phyloP scores from a whole-genome alignment of 2,113 vertebrate genomes.

The Dipodomys spectabilis region DNA sequence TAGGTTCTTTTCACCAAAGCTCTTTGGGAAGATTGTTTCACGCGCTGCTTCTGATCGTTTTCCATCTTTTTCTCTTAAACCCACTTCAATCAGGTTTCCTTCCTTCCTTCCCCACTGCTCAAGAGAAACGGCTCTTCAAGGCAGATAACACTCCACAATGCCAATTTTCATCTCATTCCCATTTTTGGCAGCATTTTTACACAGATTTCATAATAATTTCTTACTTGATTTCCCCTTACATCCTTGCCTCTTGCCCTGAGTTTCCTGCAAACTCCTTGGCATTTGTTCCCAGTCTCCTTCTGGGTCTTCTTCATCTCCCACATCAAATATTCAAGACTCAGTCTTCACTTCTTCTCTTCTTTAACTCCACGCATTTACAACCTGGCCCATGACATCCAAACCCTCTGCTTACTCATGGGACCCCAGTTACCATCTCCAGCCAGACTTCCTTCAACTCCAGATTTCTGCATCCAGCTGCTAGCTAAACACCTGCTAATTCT shows the following conservation, averaged over 20 bases:
- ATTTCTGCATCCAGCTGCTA: background rate
- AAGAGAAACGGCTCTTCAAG: background rate
- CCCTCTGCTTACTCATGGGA: background rate
- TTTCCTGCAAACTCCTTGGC: background rate
- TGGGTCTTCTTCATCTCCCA: background rate
- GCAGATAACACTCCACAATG: background rate
- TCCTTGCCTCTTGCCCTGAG: background rate
- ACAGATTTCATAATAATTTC: too few relatives aligned
- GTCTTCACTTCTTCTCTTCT: background rate
- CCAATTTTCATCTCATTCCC: background rate
- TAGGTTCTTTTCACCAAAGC: background rate
- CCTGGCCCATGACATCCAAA: background rate
- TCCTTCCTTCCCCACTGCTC: background rate
- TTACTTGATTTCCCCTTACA: too few relatives aligned
- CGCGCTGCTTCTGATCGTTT: background rate
- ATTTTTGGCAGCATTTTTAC: background rate
- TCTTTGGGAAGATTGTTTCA: background rate
- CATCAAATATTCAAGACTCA: background rate
- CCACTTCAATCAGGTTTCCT: background rate
- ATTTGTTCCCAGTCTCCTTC: background rate
- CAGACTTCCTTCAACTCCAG: background rate
- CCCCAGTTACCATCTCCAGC: background rate
- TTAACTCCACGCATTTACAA: background rate
- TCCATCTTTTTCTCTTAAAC: background rate
- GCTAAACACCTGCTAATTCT: background rate